Evolutionary conservation across 2,888 invertebrate species (phyloP).

Genomic region (Zhuqinia jingwanae): DNA sequence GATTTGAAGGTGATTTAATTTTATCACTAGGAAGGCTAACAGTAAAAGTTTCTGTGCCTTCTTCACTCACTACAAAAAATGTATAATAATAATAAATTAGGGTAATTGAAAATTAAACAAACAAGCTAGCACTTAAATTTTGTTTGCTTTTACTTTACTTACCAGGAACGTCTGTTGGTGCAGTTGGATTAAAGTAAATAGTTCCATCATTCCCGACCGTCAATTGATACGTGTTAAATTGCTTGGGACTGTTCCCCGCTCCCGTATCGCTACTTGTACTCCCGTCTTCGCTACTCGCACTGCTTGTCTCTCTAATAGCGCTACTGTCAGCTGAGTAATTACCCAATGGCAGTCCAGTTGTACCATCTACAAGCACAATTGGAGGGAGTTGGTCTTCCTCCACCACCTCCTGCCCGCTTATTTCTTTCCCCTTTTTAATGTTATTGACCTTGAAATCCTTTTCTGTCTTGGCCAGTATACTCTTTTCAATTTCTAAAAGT

Average conservation of each 20-base stretch:
- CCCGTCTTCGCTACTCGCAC: constrained; percentile 43
- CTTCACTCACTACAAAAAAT: constrained; percentile 22
- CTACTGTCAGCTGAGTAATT: constrained; percentile 24
- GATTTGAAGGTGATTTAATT: constrained; percentile 73
- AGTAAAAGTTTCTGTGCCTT: constrained; percentile 63
- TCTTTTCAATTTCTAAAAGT: constrained; percentile 60
- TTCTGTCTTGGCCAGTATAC: constrained; percentile 26
- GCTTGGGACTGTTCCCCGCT: constrained; percentile 36
- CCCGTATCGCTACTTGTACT: constrained; percentile 27
- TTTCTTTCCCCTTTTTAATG: not conserved
- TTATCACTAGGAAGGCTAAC: constrained; percentile 76
- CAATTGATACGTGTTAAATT: constrained; percentile 83
- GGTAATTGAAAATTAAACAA: too few relatives aligned
- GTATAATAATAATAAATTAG: not conserved
- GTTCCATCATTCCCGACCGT: constrained; percentile 93
- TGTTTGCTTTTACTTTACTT: not conserved
- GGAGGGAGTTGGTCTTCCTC: constrained; percentile 33
- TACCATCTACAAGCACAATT: constrained; percentile 51
- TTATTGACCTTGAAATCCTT: constrained; percentile 44
- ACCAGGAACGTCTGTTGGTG: constrained; percentile 58
- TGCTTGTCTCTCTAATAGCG: constrained; percentile 1
- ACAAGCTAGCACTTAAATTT: not conserved
- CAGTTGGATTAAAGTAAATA: constrained; percentile 87
- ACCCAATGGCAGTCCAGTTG: constrained; percentile 50
- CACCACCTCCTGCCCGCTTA: not conserved